Conservation (phyloP, 2,797 vertebrate genomes). For the Paguma larvata region DNA sequence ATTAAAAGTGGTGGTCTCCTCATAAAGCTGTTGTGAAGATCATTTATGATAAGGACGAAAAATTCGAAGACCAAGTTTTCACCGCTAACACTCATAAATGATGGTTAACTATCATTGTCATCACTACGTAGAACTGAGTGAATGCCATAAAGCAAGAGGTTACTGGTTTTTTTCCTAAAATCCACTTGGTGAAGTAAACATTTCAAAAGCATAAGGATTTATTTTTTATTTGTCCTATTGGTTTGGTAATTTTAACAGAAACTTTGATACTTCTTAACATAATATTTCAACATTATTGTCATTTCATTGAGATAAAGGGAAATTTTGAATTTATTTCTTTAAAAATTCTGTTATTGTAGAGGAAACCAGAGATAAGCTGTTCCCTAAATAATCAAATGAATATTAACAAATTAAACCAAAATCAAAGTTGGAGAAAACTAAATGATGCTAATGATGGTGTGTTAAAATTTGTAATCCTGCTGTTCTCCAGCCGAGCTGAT, state of each 20-base stretch:
- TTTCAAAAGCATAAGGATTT: slow-evolving; percentile 22
- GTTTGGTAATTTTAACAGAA: slow-evolving; percentile 29
- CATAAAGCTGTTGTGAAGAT: slow-evolving; percentile 24
- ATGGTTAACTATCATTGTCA: not conserved
- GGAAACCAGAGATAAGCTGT: not conserved
- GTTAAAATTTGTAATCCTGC: not conserved
- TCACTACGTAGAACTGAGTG: slow-evolving; percentile 34
- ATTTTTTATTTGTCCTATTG: slow-evolving; percentile 16
- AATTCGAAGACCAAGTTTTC: not conserved
- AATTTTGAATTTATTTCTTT: slow-evolving; percentile 30
- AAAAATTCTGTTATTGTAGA: not conserved
- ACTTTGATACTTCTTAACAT: not conserved
- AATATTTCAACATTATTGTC: not conserved
- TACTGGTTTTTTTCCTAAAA: slow-evolving; percentile 41
- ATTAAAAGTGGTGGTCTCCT: not conserved
- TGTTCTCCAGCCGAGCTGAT: not conserved
- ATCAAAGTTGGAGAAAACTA: not conserved
- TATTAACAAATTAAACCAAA: slow-evolving; percentile 57
- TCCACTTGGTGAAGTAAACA: not conserved
- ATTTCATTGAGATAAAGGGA: not conserved
- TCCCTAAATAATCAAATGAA: not conserved
- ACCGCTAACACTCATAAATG: not conserved
- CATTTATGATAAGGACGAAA: not conserved
- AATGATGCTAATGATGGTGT: not conserved
- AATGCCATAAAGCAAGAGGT: not conserved